Conservation (phyloP, 92 coral and sea anemone species). For the Chrysogorgia sp. region DNA sequence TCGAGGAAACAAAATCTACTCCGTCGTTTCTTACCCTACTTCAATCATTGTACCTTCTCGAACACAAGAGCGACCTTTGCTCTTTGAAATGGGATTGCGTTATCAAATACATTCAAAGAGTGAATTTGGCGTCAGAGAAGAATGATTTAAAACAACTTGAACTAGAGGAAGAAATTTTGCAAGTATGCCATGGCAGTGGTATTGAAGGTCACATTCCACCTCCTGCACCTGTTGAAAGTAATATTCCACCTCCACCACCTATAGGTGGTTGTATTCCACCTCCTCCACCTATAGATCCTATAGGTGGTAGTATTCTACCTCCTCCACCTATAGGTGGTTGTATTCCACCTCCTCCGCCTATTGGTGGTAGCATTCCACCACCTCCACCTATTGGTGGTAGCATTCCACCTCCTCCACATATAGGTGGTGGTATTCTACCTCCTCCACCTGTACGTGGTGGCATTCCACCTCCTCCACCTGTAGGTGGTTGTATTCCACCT, state of each 20-base stretch:
- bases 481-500: conserved; percentile 65
- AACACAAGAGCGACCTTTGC: neutral
- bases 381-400: too few species aligned
- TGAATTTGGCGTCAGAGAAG: neutral
- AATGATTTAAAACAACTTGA: neutral
- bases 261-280: too few species aligned
- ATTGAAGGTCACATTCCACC: neutral
- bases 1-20: neutral
- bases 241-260: too few species aligned
- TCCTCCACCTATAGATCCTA: too few species aligned
- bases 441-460: conserved; percentile 66
- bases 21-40: neutral
- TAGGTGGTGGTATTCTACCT: conserved; percentile 64
- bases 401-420: conserved; percentile 6
- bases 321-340: conserved; percentile 4
- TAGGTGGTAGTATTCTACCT: too few species aligned
- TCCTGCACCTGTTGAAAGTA: too few species aligned
- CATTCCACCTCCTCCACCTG: conserved; percentile 73
- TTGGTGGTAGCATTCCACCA: too few species aligned
- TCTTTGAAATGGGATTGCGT: neutral
- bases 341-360: neutral
- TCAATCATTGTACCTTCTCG: neutral
- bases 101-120: neutral
- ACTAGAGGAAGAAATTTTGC: neutral
- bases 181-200: neutral